phyloP scores from a whole-genome alignment of 1,140 invertebrate species.

The Bactericera cockerelli region DNA sequence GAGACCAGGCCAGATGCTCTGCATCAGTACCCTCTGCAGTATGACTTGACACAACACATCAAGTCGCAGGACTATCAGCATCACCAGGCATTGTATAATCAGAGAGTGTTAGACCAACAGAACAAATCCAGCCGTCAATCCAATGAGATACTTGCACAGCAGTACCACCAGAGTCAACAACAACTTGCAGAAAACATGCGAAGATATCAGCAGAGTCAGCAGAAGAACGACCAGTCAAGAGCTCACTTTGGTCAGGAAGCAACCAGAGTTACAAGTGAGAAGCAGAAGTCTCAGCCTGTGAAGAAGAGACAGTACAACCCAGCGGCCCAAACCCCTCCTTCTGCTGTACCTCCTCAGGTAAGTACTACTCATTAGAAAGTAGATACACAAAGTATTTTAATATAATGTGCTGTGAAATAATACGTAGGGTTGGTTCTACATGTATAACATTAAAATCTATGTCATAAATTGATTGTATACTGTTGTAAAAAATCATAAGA shows the following conservation, averaged over 20 bases:
- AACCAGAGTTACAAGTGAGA: neutral
- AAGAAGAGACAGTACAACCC: neutral
- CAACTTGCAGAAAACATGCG: neutral
- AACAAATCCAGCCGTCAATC: neutral
- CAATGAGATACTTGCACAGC: neutral
- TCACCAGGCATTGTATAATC: no score
- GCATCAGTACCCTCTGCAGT: no score
- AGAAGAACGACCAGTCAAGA: neutral
- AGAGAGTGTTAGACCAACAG: neutral
- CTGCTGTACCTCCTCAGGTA: neutral
- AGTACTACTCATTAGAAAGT: no score
- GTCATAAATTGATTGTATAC: no score
- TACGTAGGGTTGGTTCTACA: no score
- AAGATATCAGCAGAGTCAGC: constrained; percentile 4
- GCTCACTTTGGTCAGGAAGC: neutral
- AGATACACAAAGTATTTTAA: no score
- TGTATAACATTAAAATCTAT: no score
- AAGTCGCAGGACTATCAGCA: no score
- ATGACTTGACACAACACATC: no score
- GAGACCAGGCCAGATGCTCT: no score
- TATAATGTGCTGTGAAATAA: no score
- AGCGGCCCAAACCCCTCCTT: neutral
- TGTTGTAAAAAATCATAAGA: no score
- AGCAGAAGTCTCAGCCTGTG: constrained; percentile 4
- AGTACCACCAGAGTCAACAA: neutral